A percentile compares a stretch with the other conserved stretches of the same genome.
Evolutionary conservation across 2,888 invertebrate genomes (phyloP).

Genomic region (Microctonus hyperodae): DNA sequence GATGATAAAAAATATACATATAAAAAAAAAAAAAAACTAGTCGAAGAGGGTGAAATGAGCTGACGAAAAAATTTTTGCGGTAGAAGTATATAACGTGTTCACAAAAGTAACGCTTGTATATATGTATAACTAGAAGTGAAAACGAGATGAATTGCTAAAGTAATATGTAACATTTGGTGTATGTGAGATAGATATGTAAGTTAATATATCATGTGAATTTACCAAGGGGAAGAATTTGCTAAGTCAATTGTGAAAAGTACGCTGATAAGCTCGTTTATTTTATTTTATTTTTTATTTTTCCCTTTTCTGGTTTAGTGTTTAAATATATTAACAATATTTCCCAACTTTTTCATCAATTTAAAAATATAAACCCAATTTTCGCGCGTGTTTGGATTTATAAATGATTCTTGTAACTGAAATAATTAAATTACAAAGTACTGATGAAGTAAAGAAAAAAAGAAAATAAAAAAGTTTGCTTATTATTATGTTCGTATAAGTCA

Average conservation of each 20-base stretch:
- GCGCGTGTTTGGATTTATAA: neutral
- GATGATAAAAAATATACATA: neutral
- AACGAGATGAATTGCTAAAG: neutral
- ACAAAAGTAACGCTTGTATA: neutral
- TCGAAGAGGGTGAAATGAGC: conserved; percentile 8
- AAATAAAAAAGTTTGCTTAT: neutral
- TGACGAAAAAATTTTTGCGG: neutral
- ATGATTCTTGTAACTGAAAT: neutral
- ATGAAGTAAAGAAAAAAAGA: neutral
- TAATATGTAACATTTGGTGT: too few relatives aligned
- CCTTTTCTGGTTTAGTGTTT: too few relatives aligned
- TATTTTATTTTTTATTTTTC: too few relatives aligned
- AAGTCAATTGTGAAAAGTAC: too few relatives aligned
- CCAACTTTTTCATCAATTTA: neutral
- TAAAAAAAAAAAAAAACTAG: conserved; percentile 1
- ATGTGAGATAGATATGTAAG: too few relatives aligned
- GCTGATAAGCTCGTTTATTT: too few relatives aligned
- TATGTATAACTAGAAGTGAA: neutral
- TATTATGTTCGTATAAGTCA: neutral
- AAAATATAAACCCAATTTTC: neutral
- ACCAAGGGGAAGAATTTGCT: neutral
- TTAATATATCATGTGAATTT: too few relatives aligned
- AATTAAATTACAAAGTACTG: conserved; percentile 16
- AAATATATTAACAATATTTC: too few relatives aligned
- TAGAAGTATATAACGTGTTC: neutral